phyloP scores from a whole-genome alignment of 2,888 invertebrate species.

The Oxyteleia sp. region DNA sequence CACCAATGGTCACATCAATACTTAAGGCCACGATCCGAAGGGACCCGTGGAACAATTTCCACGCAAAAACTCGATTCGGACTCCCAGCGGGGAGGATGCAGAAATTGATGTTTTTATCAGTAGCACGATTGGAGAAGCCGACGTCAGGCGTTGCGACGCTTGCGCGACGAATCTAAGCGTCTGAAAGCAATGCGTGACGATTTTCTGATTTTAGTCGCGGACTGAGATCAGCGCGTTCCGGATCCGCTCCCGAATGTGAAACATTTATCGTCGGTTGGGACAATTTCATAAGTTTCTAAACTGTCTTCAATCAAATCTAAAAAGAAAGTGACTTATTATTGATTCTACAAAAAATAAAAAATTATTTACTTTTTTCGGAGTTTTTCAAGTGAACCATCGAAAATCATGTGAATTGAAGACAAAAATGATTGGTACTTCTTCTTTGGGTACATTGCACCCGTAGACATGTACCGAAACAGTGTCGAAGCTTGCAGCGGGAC shows the following conservation, averaged over 20 bases:
- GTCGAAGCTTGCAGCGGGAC: conserved; percentile 2
- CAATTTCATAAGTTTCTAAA: too few species aligned
- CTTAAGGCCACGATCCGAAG: too few species aligned
- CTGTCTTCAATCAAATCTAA: too few species aligned
- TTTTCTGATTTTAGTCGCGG: conserved; percentile 74
- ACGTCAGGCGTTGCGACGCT: conserved; percentile 66
- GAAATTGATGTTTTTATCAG: conserved; percentile 74
- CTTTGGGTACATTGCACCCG: neutral
- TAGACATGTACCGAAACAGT: conserved; percentile 4
- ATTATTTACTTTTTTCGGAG: too few species aligned
- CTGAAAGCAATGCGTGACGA: conserved; percentile 67
- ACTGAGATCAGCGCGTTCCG: conserved; percentile 76
- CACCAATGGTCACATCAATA: too few species aligned
- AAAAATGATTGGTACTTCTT: too few species aligned
- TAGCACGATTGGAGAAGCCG: conserved; percentile 54
- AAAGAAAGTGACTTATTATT: too few species aligned
- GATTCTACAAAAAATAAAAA: too few species aligned
- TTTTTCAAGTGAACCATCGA: too few species aligned
- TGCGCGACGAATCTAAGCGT: conserved; percentile 72
- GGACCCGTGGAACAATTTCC: conserved; percentile 16
- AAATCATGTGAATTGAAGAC: too few species aligned
- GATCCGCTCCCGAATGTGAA: too few species aligned
- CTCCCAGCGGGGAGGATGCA: neutral
- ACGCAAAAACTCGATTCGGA: conserved; percentile 6
- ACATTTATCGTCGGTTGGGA: too few species aligned